Percentiles rank a stretch among this genome's conserved stretches.
Conservation (phyloP, 2,888 invertebrate species). For the Phortica magna region DNA sequence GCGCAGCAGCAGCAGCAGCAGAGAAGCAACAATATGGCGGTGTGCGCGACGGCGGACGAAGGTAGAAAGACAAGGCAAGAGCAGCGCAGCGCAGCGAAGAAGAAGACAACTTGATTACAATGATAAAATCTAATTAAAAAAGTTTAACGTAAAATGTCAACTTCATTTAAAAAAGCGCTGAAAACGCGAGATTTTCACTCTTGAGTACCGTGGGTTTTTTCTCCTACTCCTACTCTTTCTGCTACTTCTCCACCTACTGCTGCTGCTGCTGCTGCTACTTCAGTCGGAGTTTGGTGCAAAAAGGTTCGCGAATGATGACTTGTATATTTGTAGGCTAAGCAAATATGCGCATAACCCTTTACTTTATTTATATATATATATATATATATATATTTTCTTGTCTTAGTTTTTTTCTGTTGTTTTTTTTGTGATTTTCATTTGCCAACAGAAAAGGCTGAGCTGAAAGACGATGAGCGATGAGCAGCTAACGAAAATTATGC, state of each 20-base stretch:
- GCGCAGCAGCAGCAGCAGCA: background rate
- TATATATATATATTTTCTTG: background rate
- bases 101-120: conserved; percentile 61
- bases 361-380: background rate
- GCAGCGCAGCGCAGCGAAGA: conserved; percentile 36
- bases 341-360: background rate
- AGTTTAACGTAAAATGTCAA: conserved; percentile 66
- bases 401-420: no score
- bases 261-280: background rate
- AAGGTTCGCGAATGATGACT: no score
- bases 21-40: no score
- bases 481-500: no score
- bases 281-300: no score
- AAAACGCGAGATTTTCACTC: background rate
- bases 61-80: background rate
- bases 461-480: no score
- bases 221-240: background rate
- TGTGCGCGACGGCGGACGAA: background rate
- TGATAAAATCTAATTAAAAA: conserved; percentile 70
- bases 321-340: conserved; percentile 4
- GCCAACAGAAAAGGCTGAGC: no score
- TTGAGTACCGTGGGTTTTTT: background rate
- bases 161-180: conserved; percentile 55
- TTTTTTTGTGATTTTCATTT: no score
- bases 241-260: background rate